A percentile compares a stretch with the other conserved stretches of the same genome.
Evolutionary conservation across 2,888 invertebrate genomes (phyloP).

Genomic region (Opisthograptis luteolata): DNA sequence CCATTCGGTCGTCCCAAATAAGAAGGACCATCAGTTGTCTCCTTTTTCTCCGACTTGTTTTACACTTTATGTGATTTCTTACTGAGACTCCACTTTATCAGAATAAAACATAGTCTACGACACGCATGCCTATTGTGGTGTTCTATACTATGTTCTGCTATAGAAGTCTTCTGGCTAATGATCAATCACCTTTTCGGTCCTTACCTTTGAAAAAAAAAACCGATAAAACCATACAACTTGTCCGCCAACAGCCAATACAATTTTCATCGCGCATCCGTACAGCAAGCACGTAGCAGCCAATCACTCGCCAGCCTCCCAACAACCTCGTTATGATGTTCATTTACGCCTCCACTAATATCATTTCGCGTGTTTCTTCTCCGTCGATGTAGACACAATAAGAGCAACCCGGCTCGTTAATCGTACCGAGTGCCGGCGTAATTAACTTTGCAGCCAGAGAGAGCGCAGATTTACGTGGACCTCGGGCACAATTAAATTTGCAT

Average conservation of each 20-base stretch:
- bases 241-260: not conserved
- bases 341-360: constrained; percentile 56
- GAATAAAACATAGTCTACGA: not conserved
- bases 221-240: not conserved
- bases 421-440: constrained; percentile 75
- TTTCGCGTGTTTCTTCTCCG: constrained; percentile 64
- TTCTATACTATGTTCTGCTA: too few species aligned
- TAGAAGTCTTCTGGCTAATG: too few species aligned
- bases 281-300: constrained; percentile 16
- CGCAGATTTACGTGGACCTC: constrained; percentile 80
- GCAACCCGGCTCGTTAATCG: constrained; percentile 75
- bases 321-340: constrained; percentile 36
- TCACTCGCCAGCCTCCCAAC: constrained; percentile 8
- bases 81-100: too few species aligned
- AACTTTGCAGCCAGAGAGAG: constrained; percentile 76
- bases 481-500: constrained; percentile 84
- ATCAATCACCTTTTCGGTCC: too few species aligned
- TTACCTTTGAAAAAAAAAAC: too few species aligned
- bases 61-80: too few species aligned
- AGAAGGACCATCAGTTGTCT: too few species aligned
- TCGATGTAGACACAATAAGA: constrained; percentile 79
- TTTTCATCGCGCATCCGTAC: constrained; percentile 8
- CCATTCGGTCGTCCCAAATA: too few species aligned
- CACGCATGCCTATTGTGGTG: too few species aligned
- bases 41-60: too few species aligned